Percentiles rank a stretch among this genome's conserved stretches.
These are phyloP conservation scores for Chlorodrepanis virens DNA, from an alignment of 2,113 vertebrate genomes.

Conservation along the genomic window DNA sequence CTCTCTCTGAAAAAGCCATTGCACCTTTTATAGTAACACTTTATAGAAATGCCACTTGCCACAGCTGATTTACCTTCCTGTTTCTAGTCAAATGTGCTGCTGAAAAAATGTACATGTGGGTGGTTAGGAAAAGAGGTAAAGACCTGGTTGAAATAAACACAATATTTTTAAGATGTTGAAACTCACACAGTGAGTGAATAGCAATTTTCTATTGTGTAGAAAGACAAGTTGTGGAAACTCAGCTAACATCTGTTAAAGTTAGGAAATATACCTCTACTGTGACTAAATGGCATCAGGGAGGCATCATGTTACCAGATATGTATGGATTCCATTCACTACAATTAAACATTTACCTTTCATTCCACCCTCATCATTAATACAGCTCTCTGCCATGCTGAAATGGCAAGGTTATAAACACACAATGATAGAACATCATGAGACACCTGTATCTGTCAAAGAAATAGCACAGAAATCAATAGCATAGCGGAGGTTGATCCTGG, in stretches of 20 bases:
- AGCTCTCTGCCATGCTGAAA: not conserved
- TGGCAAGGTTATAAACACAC: not conserved
- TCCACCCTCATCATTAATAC: not conserved
- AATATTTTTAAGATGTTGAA: not conserved
- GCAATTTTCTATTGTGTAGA: not conserved
- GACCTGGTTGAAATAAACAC: not conserved
- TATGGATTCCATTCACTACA: not conserved
- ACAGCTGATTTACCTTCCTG: not conserved
- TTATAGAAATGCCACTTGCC: not conserved
- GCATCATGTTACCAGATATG: not conserved
- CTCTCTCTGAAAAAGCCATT: not conserved
- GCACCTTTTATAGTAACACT: not conserved
- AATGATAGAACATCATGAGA: not conserved
- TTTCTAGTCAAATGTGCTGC: not conserved
- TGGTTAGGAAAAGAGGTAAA: not conserved
- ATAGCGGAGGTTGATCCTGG: not conserved
- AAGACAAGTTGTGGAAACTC: not conserved
- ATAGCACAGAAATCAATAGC: not conserved
- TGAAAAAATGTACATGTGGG: not conserved
- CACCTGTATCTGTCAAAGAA: not conserved
- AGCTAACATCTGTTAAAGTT: not conserved
- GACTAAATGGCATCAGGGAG: not conserved
- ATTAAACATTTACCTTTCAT: conserved; percentile 1
- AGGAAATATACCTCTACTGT: not conserved
- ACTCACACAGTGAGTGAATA: not conserved